These are phyloP conservation scores for Melipona beecheii DNA, from an alignment of 2,888 invertebrate species.

Conservation along the genomic window DNA sequence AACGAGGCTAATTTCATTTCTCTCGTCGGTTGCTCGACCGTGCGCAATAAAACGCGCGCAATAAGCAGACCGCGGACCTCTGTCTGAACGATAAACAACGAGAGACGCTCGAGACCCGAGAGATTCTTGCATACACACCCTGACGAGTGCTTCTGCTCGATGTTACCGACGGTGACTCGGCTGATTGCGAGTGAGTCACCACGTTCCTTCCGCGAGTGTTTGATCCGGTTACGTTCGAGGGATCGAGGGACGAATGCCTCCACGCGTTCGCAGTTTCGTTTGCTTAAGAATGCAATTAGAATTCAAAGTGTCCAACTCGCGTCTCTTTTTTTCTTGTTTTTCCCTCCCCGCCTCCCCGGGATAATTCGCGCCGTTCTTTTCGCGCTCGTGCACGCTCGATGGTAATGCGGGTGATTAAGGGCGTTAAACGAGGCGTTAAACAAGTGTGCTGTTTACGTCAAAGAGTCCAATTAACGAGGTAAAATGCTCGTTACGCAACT, in stretches of 20 bases:
- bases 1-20: constrained; percentile 78
- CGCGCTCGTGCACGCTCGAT: not conserved
- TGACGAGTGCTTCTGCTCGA: not conserved
- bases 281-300: too few species aligned
- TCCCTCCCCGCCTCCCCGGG: not conserved
- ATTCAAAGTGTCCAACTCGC: too few species aligned
- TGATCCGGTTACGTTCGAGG: not conserved
- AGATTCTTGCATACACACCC: too few species aligned
- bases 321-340: too few species aligned
- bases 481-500: constrained; percentile 4
- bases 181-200: not conserved
- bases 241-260: too few species aligned
- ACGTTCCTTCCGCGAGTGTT: not conserved
- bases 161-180: not conserved
- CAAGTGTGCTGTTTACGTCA: not conserved
- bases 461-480: constrained; percentile 10
- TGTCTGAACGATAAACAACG: constrained; percentile 7
- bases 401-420: not conserved
- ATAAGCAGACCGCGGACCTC: constrained; percentile 1
- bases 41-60: constrained; percentile 66
- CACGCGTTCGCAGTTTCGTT: too few species aligned
- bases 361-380: not conserved
- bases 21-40: constrained; percentile 65
- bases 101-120: not conserved
- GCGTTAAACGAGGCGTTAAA: constrained; percentile 24